Evolutionary conservation across 2,888 invertebrate genomes (phyloP).

Genomic region (Eupithecia dodoneata): DNA sequence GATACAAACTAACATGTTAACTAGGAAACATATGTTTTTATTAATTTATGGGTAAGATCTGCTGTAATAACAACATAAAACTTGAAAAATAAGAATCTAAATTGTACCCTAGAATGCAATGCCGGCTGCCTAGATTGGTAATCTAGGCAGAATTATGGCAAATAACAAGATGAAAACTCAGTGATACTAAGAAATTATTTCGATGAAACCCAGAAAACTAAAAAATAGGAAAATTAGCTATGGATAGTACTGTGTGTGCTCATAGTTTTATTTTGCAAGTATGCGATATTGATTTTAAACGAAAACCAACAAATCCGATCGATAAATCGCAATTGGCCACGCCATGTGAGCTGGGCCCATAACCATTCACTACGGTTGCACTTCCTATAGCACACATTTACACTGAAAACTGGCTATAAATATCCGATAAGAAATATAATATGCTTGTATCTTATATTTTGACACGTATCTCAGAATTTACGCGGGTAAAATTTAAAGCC

Average conservation of each 20-base stretch:
- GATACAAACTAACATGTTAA: background rate
- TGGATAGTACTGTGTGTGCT: background rate
- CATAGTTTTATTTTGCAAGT: background rate
- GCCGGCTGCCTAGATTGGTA: too few relatives aligned
- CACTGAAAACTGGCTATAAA: slow-evolving; percentile 10
- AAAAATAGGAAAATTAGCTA: background rate
- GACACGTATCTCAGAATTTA: too few relatives aligned
- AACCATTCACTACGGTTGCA: slow-evolving; percentile 38
- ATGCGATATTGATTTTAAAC: slow-evolving; percentile 28
- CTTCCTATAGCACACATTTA: slow-evolving; percentile 35
- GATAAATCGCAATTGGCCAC: slow-evolving; percentile 39
- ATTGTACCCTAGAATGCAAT: background rate
- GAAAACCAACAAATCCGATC: slow-evolving; percentile 32
- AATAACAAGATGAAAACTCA: too few relatives aligned
- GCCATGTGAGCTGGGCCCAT: slow-evolving; percentile 35
- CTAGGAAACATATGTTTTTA: background rate
- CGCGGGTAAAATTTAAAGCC: too few relatives aligned
- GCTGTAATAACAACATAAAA: background rate
- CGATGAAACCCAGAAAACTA: too few relatives aligned
- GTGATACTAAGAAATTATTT: too few relatives aligned
- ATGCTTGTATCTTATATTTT: too few relatives aligned
- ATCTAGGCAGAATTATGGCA: too few relatives aligned
- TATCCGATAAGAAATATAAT: background rate
- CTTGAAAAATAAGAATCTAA: too few relatives aligned
- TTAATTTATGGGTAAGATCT: background rate